Evolutionary conservation across 2,113 vertebrate species (phyloP).

Genomic region (Tragulus kanchil): DNA sequence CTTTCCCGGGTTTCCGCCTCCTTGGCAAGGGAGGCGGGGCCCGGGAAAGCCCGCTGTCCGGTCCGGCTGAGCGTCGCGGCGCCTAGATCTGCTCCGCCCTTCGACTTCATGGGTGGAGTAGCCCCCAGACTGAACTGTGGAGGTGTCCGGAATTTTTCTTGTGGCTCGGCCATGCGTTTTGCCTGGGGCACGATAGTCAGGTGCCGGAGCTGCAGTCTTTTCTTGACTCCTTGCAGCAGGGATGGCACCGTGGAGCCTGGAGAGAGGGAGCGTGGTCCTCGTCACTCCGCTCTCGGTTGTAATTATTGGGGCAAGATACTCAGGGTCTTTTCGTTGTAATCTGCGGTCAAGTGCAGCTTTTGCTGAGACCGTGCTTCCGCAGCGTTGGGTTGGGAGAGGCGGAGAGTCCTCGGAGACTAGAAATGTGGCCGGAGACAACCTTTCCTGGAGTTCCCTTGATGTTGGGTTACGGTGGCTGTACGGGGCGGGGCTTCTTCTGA

Average conservation of each 20-base stretch:
- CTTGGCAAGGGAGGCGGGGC: constrained; percentile 50
- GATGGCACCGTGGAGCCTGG: not conserved
- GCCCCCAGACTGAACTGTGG: not conserved
- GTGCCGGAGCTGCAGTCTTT: constrained; percentile 5
- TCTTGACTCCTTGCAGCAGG: not conserved
- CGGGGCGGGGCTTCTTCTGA: constrained; percentile 29
- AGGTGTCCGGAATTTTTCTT: constrained; percentile 14
- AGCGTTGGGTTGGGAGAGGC: constrained; percentile 16
- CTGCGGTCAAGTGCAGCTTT: not conserved
- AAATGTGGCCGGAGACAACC: constrained; percentile 41
- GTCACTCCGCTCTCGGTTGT: not conserved
- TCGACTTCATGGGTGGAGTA: not conserved
- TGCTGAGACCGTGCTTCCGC: constrained; percentile 6
- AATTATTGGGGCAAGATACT: not conserved
- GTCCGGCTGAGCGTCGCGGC: not conserved
- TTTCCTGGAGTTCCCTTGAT: constrained; percentile 67
- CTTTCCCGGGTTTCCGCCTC: constrained; percentile 67
- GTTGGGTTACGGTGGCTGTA: constrained; percentile 3
- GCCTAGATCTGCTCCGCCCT: constrained; percentile 30
- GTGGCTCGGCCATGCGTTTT: not conserved
- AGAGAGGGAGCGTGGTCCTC: not conserved
- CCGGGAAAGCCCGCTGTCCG: constrained; percentile 49
- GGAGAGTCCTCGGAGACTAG: not conserved
- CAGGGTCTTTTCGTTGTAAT: not conserved
- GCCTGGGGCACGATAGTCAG: not conserved